Conservation (phyloP, 2,113 vertebrate species). For the Kryptolebias marmoratus region DNA sequence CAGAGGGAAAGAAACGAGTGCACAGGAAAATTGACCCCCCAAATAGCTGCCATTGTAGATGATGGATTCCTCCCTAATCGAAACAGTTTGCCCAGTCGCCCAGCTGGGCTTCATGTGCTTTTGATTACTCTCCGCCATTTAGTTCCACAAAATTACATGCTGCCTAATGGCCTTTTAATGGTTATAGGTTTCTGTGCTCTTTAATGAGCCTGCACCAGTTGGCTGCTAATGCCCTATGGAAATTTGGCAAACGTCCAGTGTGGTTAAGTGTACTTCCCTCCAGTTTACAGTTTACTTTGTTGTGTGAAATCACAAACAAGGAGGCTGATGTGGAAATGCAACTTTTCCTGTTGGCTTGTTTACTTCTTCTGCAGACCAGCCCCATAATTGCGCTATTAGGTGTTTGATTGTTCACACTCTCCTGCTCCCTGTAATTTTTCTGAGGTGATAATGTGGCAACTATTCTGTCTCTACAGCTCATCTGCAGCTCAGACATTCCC, state of each 20-base stretch:
- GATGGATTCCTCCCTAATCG: conserved; percentile 97
- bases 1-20: conserved; percentile 57
- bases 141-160: conserved; percentile 99
- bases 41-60: conserved; percentile 91
- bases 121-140: conserved; percentile 99
- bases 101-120: conserved; percentile 99
- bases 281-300: conserved; percentile 83
- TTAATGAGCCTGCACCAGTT: conserved; percentile 99
- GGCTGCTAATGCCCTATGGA: conserved; percentile 98
- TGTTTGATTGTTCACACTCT: conserved; percentile 69
- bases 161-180: conserved; percentile 99
- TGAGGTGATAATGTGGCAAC: conserved; percentile 69
- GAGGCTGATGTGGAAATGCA: conserved; percentile 58
- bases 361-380: conserved; percentile 46
- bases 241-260: conserved; percentile 91
- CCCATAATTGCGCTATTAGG: conserved; percentile 67
- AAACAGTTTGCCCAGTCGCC: conserved; percentile 97
- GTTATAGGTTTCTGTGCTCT: conserved; percentile 98
- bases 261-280: conserved; percentile 85
- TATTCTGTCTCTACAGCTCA: conserved; percentile 30
- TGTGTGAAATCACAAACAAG: conserved; percentile 83
- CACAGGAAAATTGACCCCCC: conserved; percentile 89
- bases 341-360: conserved; percentile 57
- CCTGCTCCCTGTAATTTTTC: conserved; percentile 45
- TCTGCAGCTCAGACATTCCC: conserved; percentile 18